Conservation (phyloP, 2,113 vertebrate species). For the Tetrax tetrax region DNA sequence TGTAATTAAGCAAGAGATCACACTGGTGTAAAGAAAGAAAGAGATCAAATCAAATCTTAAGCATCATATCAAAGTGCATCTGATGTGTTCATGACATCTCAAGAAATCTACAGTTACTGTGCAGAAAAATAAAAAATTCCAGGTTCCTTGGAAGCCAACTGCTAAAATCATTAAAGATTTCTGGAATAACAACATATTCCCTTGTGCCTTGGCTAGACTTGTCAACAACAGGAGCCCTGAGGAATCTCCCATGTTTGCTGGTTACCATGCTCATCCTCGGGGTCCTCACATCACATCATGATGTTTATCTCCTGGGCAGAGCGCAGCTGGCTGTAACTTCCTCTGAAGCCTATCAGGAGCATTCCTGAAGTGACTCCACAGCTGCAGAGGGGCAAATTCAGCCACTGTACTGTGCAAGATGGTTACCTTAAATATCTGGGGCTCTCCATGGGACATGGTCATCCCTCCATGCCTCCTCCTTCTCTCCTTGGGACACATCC, state of each 20-base stretch:
- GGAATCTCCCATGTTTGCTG: background rate
- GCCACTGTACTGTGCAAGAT: accelerated
- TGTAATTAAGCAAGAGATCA: background rate
- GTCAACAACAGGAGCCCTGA: constrained; percentile 16
- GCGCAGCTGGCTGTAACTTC: background rate
- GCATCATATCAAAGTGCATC: background rate
- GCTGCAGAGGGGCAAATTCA: background rate
- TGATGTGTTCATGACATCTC: background rate
- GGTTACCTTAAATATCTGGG: background rate
- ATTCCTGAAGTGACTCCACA: background rate
- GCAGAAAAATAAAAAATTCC: background rate
- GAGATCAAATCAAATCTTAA: background rate
- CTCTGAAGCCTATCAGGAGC: background rate
- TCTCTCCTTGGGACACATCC: background rate
- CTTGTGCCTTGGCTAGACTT: background rate
- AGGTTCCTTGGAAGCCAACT: constrained; percentile 13
- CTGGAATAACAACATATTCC: background rate
- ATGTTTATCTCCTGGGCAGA: background rate
- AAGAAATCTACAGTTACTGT: background rate
- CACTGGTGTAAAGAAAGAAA: background rate
- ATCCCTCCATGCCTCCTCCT: background rate
- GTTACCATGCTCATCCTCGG: background rate
- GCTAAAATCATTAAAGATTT: constrained; percentile 5
- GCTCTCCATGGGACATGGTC: accelerated
- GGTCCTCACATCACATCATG: background rate